Evolutionary conservation across 2,888 invertebrate genomes (phyloP).

Genomic region (Cyaniris semiargus): DNA sequence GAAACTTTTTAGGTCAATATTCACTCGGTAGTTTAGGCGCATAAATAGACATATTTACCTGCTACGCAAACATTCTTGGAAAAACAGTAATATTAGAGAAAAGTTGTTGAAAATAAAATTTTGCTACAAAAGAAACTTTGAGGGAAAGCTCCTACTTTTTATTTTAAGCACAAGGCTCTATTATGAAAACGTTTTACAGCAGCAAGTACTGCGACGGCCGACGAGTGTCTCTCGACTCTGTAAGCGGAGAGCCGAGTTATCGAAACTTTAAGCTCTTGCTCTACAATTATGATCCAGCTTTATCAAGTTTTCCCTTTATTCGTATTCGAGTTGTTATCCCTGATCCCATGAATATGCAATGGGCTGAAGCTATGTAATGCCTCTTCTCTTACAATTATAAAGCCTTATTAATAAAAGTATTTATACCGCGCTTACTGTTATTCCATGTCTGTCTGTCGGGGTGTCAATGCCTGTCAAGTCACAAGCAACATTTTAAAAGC

Average conservation of each 20-base stretch:
- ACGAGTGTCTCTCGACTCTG: background rate
- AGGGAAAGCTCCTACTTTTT: background rate
- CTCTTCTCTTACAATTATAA: background rate
- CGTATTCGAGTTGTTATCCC: background rate
- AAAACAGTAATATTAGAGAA: background rate
- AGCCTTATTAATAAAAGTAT: background rate
- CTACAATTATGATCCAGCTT: background rate
- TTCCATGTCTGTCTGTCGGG: background rate
- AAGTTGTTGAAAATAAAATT: background rate
- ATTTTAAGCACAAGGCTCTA: background rate
- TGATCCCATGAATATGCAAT: background rate
- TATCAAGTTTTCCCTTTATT: background rate
- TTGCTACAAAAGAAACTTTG: background rate
- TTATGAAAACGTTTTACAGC: conserved; percentile 4
- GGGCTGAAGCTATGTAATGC: background rate
- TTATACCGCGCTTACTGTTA: too few relatives aligned
- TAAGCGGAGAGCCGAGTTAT: conserved; percentile 7
- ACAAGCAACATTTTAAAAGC: too few relatives aligned
- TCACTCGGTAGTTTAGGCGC: too few relatives aligned
- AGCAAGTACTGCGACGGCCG: background rate
- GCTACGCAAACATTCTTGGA: too few relatives aligned
- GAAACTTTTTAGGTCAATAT: background rate
- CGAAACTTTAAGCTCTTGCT: conserved; percentile 4
- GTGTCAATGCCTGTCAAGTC: background rate
- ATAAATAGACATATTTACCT: too few relatives aligned